Evolutionary conservation across 2,113 vertebrate species (phyloP).

Genomic region (Microcebus lehilahytsara): DNA sequence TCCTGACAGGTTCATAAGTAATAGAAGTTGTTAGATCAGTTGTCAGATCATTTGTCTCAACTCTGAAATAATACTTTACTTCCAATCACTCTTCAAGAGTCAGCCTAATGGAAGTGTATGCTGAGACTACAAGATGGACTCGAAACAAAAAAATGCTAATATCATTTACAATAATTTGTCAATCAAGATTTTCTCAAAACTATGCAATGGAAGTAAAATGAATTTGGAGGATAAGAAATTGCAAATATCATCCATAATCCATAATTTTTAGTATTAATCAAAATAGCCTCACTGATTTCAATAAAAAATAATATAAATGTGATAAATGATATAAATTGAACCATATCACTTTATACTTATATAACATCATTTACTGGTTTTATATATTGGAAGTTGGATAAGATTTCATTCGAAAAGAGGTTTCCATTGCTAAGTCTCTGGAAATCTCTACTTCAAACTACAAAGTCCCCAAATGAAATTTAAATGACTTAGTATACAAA

Average conservation of each 20-base stretch:
- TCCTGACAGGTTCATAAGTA: background rate
- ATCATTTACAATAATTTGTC: background rate
- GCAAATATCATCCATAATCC: background rate
- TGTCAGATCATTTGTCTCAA: background rate
- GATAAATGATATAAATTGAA: background rate
- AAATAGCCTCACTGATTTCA: slow-evolving; percentile 28
- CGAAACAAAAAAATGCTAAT: background rate
- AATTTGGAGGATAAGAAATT: background rate
- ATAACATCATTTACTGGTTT: background rate
- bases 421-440: background rate
- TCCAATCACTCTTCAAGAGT: background rate
- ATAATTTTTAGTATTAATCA: slow-evolving; percentile 34
- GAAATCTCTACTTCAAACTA: slow-evolving; percentile 17
- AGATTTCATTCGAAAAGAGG: slow-evolving; percentile 30
- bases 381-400: background rate
- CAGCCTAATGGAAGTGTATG: background rate
- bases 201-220: background rate
- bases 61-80: background rate
- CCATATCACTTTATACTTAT: background rate
- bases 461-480: background rate
- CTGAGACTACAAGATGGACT: background rate
- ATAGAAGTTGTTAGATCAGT: background rate
- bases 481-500: slow-evolving; percentile 16
- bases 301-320: background rate
- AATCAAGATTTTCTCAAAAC: slow-evolving; percentile 10